Evolutionary conservation across 2,797 vertebrate species (phyloP).

Genomic region (Kryptopterus vitreolus): DNA sequence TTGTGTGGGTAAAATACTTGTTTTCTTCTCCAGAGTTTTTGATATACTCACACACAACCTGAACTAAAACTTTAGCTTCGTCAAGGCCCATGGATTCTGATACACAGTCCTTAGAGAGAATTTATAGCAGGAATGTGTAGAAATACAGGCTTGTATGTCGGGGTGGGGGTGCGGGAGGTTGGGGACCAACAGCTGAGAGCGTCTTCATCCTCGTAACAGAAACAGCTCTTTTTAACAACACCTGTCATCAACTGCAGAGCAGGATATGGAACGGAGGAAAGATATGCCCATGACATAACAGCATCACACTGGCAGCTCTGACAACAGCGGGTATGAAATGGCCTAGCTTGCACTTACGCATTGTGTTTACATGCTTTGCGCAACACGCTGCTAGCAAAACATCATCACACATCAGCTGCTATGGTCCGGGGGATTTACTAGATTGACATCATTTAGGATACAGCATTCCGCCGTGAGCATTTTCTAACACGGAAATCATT

Average conservation of each 20-base stretch:
- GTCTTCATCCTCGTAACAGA: constrained; percentile 8
- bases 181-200: background rate
- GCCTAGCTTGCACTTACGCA: background rate
- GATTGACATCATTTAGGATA: constrained; percentile 39
- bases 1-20: background rate
- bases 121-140: constrained; percentile 8
- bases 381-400: constrained; percentile 16
- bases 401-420: constrained; percentile 19
- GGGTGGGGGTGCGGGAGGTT: background rate
- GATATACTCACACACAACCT: background rate
- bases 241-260: constrained; percentile 30
- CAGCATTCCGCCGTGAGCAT: constrained; percentile 58
- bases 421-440: background rate
- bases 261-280: constrained; percentile 6
- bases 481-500: constrained; percentile 49
- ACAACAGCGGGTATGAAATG: constrained; percentile 20
- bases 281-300: constrained; percentile 10
- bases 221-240: constrained; percentile 17
- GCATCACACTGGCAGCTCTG: constrained; percentile 19
- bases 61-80: background rate
- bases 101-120: background rate
- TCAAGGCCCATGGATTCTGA: background rate
- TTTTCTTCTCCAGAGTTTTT: background rate
- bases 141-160: constrained; percentile 2
- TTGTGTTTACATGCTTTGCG: constrained; percentile 23